Percentiles rank a stretch among this genome's conserved stretches.
phyloP scores from a whole-genome alignment of 2,797 vertebrate species.

The Protonibea diacanthus region DNA sequence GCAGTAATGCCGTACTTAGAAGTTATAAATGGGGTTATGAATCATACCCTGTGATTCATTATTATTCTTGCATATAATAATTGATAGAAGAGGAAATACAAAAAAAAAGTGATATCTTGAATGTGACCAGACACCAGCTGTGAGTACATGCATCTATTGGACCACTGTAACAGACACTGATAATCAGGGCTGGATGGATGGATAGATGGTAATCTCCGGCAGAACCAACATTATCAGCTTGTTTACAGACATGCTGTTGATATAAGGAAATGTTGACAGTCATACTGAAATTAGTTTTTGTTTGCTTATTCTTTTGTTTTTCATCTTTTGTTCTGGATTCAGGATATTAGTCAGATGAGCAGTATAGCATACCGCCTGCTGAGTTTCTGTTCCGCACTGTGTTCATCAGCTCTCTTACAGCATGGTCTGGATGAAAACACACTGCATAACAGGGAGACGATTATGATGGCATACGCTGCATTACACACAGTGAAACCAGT shows the following conservation, averaged over 20 bases:
- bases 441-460: slow-evolving; percentile 1
- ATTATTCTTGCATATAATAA: slow-evolving; percentile 24
- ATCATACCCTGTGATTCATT: slow-evolving; percentile 56
- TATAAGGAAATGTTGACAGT: background rate
- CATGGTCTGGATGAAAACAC: slow-evolving; percentile 3
- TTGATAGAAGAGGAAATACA: slow-evolving; percentile 9
- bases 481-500: slow-evolving; percentile 13
- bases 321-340: slow-evolving; percentile 23
- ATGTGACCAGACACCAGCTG: slow-evolving; percentile 26
- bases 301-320: slow-evolving; percentile 29
- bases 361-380: slow-evolving; percentile 3
- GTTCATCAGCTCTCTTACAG: slow-evolving; percentile 29
- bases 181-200: slow-evolving; percentile 20
- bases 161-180: background rate
- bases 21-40: slow-evolving; percentile 56
- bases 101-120: slow-evolving; percentile 13
- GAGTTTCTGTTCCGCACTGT: slow-evolving; percentile 17
- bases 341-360: slow-evolving; percentile 36
- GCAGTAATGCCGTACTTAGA: slow-evolving; percentile 48
- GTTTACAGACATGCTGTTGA: slow-evolving; percentile 14
- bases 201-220: slow-evolving; percentile 22
- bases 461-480: slow-evolving; percentile 18
- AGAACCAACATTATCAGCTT: slow-evolving; percentile 6
- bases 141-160: slow-evolving; percentile 2
- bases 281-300: background rate